Evolutionary conservation across 2,888 invertebrate species (phyloP).

Genomic region (Mythimna ferrago): DNA sequence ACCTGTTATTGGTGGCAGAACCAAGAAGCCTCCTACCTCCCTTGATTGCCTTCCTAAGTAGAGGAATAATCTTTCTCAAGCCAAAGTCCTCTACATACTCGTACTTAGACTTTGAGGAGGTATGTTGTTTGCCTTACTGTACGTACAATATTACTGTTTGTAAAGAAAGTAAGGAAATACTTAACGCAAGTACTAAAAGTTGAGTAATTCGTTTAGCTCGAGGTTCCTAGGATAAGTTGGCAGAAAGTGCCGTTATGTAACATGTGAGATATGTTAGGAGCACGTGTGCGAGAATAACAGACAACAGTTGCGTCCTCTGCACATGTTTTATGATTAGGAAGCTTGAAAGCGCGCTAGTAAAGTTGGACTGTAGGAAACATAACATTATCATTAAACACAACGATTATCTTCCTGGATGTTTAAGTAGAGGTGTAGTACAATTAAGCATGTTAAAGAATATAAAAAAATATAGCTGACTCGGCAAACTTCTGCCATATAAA

Average conservation of each 20-base stretch:
- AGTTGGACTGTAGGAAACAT: neutral
- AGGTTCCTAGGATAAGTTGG: constrained; percentile 35
- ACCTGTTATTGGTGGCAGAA: neutral
- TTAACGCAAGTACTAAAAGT: constrained; percentile 21
- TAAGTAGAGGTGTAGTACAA: neutral
- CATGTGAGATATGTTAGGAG: constrained; percentile 28
- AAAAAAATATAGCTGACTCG: no score
- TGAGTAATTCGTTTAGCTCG: constrained; percentile 45
- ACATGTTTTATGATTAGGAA: constrained; percentile 6
- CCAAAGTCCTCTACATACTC: neutral
- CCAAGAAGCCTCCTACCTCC: neutral
- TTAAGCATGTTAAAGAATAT: no score
- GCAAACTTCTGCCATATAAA: no score
- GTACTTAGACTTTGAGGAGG: neutral
- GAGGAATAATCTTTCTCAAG: neutral
- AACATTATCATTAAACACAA: neutral
- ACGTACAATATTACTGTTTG: constrained; percentile 7
- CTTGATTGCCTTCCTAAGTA: constrained; percentile 8
- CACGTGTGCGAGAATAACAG: constrained; percentile 11
- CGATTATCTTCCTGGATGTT: neutral
- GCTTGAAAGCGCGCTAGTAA: neutral
- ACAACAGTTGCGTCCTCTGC: neutral
- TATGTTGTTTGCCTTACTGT: constrained; percentile 1
- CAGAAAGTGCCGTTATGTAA: constrained; percentile 41
- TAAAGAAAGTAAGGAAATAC: constrained; percentile 38